Evolutionary conservation across 2,888 invertebrate genomes (phyloP).

Genomic region (Drosophila meridiana): DNA sequence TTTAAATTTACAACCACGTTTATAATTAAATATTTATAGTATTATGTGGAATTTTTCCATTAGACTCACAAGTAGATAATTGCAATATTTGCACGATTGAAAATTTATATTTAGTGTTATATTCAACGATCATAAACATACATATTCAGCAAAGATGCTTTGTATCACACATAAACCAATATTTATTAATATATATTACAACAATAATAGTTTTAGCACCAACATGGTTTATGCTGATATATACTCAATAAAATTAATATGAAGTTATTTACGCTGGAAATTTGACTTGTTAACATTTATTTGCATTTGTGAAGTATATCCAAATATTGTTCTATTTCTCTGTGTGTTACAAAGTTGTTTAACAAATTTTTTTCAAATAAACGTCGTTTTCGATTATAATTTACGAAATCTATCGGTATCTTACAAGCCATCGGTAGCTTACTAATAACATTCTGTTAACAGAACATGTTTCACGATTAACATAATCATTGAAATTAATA

Average conservation of each 20-base stretch:
- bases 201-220: conserved; percentile 49
- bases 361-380: background rate
- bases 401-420: background rate
- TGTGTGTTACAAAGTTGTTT: too few relatives aligned
- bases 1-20: conserved; percentile 68
- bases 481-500: background rate
- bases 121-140: conserved; percentile 47
- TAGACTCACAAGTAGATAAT: conserved; percentile 48
- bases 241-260: conserved; percentile 41
- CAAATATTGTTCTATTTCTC: background rate
- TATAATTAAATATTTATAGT: conserved; percentile 51
- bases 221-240: conserved; percentile 26
- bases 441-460: background rate
- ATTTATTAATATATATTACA: conserved; percentile 33
- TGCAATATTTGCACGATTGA: conserved; percentile 56
- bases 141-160: conserved; percentile 44
- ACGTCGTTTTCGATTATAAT: background rate
- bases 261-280: conserved; percentile 20
- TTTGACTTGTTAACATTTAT: background rate
- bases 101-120: conserved; percentile 42
- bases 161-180: conserved; percentile 28
- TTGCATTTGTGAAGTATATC: background rate
- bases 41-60: conserved; percentile 54
- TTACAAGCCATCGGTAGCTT: background rate
- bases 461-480: background rate